These are phyloP conservation scores for Theodoxus fluviatilis DNA, from an alignment of 2,888 invertebrate species.

Conservation along the genomic window DNA sequence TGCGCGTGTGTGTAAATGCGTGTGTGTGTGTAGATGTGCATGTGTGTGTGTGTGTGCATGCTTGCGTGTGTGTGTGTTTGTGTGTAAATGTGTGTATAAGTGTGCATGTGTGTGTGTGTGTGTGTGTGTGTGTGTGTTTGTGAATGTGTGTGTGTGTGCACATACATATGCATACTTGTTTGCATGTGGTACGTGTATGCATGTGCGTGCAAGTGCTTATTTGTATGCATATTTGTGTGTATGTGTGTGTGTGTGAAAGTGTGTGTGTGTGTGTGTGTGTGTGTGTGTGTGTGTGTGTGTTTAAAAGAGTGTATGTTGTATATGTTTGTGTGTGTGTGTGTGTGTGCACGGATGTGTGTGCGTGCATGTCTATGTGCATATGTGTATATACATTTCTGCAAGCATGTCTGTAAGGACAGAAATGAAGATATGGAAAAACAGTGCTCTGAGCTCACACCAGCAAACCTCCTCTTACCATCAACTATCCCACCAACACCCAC, in stretches of 20 bases:
- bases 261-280: constrained; percentile 1
- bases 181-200: background rate
- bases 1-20: background rate
- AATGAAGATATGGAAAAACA: too few species aligned
- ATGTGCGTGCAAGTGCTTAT: background rate
- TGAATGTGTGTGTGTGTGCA: constrained; percentile 8
- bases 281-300: too few species aligned
- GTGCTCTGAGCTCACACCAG: too few species aligned
- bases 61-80: constrained; percentile 1
- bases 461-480: too few species aligned
- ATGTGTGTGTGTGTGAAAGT: background rate
- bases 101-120: background rate
- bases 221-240: background rate
- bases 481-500: too few species aligned
- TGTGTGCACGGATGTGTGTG: too few species aligned
- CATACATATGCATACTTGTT: background rate
- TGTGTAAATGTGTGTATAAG: background rate
- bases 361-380: too few species aligned
- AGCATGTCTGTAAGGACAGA: too few species aligned
- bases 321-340: too few species aligned
- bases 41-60: constrained; percentile 8
- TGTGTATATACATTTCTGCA: too few species aligned
- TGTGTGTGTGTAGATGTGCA: constrained; percentile 4
- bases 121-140: constrained; percentile 1
- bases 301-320: too few species aligned